Base-by-base conservation (phyloP, 2,797 vertebrate species). In the Peromyscus eremicus region DNA sequence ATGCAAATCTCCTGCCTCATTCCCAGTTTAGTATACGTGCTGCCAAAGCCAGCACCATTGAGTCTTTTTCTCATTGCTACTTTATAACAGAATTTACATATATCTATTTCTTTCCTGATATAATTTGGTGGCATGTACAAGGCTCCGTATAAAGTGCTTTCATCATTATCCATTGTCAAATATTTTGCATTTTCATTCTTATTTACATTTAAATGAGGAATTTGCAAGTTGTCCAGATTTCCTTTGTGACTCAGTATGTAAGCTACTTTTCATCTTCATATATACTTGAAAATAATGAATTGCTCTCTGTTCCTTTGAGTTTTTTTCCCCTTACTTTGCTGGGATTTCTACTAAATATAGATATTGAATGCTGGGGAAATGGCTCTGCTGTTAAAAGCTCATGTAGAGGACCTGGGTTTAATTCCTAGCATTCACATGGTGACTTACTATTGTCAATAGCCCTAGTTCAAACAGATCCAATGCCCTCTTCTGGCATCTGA, bases 181-280 rank as follows among this genome's bases (percentile, higher is more conserved):
- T 90, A 91, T 84, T 76, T 95, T 94, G 32, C 29, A 25, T 80
- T 88, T 90, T 91, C 71, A 21, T 46, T 79, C 25, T 92, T 68
- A 64, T 92, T 95, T 92, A 90, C 27, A 87, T 94, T 92, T 95
- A 94, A 90, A 70, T 97, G 82, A 96, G 82, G 55, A 82, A 88
- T 82, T 89, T 91, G 46, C 73, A 89, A 68, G 27, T 90, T 94
- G 52, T 25, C 92, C 76, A 94, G 46, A 87, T 70, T 92, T 84
- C 81, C 86, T 60, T 92, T 90, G 57, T 80, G 76, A 92, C 62
- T 77, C n/a, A 49, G 7, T 80, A 10, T 40, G 27, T 5, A 71
- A 37, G n/a, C 8, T 73, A 57, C 52, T 75, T 60, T 89, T 43
- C 5, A 7, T 21, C 17, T 89, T 76, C 37, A 43, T 55, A 11